phyloP scores from a whole-genome alignment of 2,113 vertebrate genomes.

The Murina feae region DNA sequence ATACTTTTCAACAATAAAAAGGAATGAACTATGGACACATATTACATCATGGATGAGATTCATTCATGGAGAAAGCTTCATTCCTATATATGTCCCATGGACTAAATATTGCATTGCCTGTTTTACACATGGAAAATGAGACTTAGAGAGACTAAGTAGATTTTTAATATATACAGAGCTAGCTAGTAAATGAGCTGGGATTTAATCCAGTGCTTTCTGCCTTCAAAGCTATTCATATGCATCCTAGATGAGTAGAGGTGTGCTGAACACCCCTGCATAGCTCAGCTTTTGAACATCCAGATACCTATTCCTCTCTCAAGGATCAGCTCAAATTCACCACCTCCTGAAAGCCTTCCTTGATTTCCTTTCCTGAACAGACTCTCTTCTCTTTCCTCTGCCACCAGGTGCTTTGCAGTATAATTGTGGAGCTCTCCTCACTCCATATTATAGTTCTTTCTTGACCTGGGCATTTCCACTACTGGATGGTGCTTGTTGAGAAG shows the following conservation, averaged over 20 bases:
- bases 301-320: neutral
- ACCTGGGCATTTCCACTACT: neutral
- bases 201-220: neutral
- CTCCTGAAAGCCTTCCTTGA: neutral
- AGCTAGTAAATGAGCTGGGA: neutral
- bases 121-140: neutral
- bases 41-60: neutral
- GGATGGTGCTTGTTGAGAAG: neutral
- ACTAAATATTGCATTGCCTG: neutral
- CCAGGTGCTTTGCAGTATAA: no score
- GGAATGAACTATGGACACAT: neutral
- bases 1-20: neutral
- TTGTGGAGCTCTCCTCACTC: neutral
- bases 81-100: neutral
- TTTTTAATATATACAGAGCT: neutral
- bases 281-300: neutral
- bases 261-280: no score
- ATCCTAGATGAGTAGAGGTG: neutral
- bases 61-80: neutral
- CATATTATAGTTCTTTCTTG: neutral
- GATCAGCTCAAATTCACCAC: neutral
- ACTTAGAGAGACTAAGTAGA: neutral
- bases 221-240: neutral
- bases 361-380: neutral
- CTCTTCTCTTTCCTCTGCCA: neutral